Percentiles rank a stretch among this genome's conserved stretches.
phyloP scores from a whole-genome alignment of 30 jellyfish, hydroid and myxozoan species.

The Chrysaora quinquecirrha region DNA sequence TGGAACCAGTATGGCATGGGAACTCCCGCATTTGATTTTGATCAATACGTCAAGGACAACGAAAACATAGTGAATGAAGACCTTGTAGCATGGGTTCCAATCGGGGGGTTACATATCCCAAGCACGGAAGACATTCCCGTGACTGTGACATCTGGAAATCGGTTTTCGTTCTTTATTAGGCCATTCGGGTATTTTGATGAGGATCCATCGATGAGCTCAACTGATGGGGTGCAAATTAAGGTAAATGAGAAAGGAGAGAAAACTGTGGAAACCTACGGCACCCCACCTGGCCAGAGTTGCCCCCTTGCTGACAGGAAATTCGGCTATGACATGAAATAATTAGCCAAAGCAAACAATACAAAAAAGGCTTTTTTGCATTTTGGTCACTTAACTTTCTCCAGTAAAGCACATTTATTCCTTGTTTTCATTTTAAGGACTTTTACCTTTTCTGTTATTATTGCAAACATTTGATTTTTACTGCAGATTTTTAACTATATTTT shows the following conservation, averaged over 20 bases:
- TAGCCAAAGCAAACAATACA: too few species aligned
- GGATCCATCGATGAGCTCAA: constrained; percentile 82
- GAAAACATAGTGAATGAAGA: constrained; percentile 69
- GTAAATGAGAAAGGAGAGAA: constrained; percentile 46
- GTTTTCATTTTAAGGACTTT: too few species aligned
- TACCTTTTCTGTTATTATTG: too few species aligned
- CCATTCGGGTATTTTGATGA: constrained; percentile 76
- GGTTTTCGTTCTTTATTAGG: constrained; percentile 59
- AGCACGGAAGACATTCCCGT: constrained; percentile 81
- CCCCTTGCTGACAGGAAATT: constrained; percentile 53
- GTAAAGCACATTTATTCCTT: too few species aligned
- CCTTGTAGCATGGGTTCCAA: constrained; percentile 87
- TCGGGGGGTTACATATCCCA: constrained; percentile 81
- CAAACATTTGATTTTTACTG: too few species aligned
- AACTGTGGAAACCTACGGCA: constrained; percentile 58
- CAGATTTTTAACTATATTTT: too few species aligned
- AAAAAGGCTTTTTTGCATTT: too few species aligned
- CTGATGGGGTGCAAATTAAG: constrained; percentile 40
- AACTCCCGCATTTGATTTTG: constrained; percentile 72
- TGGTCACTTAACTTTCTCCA: too few species aligned
- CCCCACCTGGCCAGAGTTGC: constrained; percentile 63
- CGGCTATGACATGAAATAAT: neutral
- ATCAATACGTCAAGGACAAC: constrained; percentile 45
- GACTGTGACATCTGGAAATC: constrained; percentile 70
- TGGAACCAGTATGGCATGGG: constrained; percentile 74